Conservation (phyloP, 2,113 vertebrate genomes). For the Psettodes erumei region DNA sequence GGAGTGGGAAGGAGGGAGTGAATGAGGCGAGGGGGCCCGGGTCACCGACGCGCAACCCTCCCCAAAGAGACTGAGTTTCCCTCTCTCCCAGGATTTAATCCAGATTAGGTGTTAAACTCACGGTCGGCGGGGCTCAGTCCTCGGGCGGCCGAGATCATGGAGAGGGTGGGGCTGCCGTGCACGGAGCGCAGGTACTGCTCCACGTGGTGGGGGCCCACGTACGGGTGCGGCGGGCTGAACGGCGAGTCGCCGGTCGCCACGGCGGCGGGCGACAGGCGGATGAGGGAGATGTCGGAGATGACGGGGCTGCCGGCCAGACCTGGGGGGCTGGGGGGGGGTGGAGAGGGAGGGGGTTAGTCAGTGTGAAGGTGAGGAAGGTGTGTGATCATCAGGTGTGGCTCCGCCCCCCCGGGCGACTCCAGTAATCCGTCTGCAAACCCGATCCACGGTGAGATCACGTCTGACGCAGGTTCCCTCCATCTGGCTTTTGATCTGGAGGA, state of each 20-base stretch:
- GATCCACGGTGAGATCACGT: conserved; percentile 45
- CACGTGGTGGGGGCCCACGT: conserved; percentile 92
- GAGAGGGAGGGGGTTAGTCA: too few relatives aligned
- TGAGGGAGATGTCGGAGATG: conserved; percentile 95
- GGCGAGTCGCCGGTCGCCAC: conserved; percentile 85
- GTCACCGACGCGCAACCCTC: conserved; percentile 39
- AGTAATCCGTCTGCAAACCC: conserved; percentile 2
- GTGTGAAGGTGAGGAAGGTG: not conserved
- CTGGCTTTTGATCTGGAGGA: not conserved
- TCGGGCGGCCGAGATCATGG: conserved; percentile 91
- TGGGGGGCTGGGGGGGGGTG: conserved; percentile 84
- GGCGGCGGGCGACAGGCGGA: conserved; percentile 90
- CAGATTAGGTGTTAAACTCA: too few relatives aligned
- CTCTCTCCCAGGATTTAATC: too few relatives aligned
- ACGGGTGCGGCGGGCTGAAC: conserved; percentile 89
- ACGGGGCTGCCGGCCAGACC: conserved; percentile 89
- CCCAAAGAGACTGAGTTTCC: not conserved
- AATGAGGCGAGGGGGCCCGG: not conserved
- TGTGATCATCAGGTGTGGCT: too few relatives aligned
- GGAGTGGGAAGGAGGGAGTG: not conserved
- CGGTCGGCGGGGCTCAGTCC: conserved; percentile 92
- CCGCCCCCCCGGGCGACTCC: not conserved
- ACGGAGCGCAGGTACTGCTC: conserved; percentile 96
- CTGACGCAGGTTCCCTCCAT: not conserved
- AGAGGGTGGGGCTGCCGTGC: conserved; percentile 92